Conservation (phyloP, 2,888 invertebrate species). For the Encarsia formosa region DNA sequence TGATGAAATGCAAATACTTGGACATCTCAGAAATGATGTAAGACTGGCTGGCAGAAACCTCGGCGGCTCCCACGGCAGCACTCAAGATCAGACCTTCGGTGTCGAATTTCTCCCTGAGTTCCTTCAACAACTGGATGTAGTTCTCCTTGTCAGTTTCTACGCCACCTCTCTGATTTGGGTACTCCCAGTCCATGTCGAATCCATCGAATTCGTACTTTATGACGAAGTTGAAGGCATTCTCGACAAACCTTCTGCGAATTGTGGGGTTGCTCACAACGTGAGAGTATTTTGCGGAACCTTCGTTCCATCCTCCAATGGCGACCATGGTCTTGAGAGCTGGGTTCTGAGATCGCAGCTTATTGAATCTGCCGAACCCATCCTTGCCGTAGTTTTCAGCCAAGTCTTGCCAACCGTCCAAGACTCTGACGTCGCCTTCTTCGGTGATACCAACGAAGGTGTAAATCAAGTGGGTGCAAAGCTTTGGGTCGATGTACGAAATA, state of each 20-base stretch:
- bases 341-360: constrained; percentile 54
- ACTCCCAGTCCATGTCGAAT: constrained; percentile 82
- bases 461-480: constrained; percentile 70
- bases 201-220: constrained; percentile 73
- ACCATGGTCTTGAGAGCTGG: constrained; percentile 63
- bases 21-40: constrained; percentile 60
- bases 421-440: constrained; percentile 52
- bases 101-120: constrained; percentile 57
- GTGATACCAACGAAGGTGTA: constrained; percentile 69
- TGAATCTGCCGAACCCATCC: constrained; percentile 59
- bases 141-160: constrained; percentile 69
- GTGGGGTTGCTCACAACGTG: constrained; percentile 63
- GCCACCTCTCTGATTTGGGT: constrained; percentile 72
- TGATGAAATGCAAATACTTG: constrained; percentile 63
- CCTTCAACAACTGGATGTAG: constrained; percentile 73
- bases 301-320: constrained; percentile 90
- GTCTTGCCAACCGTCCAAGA: constrained; percentile 63
- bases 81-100: constrained; percentile 47
- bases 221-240: constrained; percentile 66
- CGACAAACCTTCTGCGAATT: constrained; percentile 64
- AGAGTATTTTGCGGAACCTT: constrained; percentile 74
- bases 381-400: constrained; percentile 53
- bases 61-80: constrained; percentile 56
- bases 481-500: constrained; percentile 63
- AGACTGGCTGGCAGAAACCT: constrained; percentile 53